phyloP scores from a whole-genome alignment of 2,888 invertebrate species.

The Dione vanillae region DNA sequence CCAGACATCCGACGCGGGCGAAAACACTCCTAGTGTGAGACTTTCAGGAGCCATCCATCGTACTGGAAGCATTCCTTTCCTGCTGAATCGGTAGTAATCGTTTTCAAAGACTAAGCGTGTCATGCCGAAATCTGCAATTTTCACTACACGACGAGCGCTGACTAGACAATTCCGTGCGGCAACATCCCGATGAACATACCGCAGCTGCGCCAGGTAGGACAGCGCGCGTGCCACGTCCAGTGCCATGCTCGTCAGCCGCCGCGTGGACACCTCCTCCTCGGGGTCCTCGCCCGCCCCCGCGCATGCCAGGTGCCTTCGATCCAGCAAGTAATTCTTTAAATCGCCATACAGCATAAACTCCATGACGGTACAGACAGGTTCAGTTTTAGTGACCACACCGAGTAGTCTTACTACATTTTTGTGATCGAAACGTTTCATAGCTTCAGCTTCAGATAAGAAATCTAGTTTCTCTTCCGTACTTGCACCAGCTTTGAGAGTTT shows the following conservation, averaged over 20 bases:
- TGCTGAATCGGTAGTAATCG: slow-evolving; percentile 94
- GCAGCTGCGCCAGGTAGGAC: slow-evolving; percentile 91
- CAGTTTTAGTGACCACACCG: slow-evolving; percentile 93
- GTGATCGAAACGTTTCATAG: slow-evolving; percentile 97
- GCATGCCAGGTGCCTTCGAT: slow-evolving; percentile 91
- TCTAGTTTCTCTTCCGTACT: slow-evolving; percentile 94
- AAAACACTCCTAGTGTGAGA: slow-evolving; percentile 91
- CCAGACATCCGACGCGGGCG: slow-evolving; percentile 95
- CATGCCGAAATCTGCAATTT: slow-evolving; percentile 96
- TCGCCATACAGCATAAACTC: slow-evolving; percentile 97
- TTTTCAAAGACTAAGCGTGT: slow-evolving; percentile 93
- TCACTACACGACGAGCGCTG: slow-evolving; percentile 88
- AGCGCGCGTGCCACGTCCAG: slow-evolving; percentile 93
- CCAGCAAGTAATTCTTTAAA: slow-evolving; percentile 93
- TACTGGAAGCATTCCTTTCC: slow-evolving; percentile 94
- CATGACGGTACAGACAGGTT: slow-evolving; percentile 96
- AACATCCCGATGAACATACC: slow-evolving; percentile 95
- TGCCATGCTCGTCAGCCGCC: slow-evolving; percentile 93
- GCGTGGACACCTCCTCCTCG: slow-evolving; percentile 90
- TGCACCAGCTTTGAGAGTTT: slow-evolving; percentile 93
- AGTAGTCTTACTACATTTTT: slow-evolving; percentile 93
- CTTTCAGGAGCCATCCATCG: slow-evolving; percentile 98
- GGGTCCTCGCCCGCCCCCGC: slow-evolving; percentile 87
- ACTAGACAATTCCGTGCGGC: slow-evolving; percentile 92
- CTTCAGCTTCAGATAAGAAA: slow-evolving; percentile 95